Evolutionary conservation across 2,888 invertebrate species (phyloP).

Genomic region (Lasioglossum marginatum): DNA sequence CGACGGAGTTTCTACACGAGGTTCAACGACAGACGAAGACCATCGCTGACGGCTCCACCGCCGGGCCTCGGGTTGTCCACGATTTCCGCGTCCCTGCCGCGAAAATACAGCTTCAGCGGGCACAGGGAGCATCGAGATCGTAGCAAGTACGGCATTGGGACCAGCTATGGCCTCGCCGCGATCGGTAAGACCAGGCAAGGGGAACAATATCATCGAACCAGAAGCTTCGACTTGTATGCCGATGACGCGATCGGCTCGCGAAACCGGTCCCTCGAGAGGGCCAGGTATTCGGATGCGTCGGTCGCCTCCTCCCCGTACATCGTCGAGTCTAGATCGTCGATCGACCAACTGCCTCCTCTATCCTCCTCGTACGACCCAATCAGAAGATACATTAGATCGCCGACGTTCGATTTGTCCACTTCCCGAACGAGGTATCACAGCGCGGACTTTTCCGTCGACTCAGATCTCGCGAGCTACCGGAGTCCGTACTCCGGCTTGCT

Average conservation of each 20-base stretch:
- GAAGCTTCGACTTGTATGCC: constrained; percentile 27
- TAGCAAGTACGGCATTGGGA: not conserved
- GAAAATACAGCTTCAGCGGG: constrained; percentile 83
- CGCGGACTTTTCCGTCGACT: constrained; percentile 73
- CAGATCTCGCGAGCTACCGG: constrained; percentile 69
- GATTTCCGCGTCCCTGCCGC: constrained; percentile 83
- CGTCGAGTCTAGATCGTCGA: constrained; percentile 73
- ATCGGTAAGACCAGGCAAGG: not conserved
- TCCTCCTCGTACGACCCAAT: constrained; percentile 77
- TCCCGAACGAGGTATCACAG: constrained; percentile 76
- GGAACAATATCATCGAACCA: not conserved
- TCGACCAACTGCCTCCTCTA: constrained; percentile 60
- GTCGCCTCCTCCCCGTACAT: constrained; percentile 5
- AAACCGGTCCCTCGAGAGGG: constrained; percentile 22
- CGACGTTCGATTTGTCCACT: constrained; percentile 71
- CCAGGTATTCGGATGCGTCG: constrained; percentile 30
- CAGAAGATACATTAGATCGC: constrained; percentile 76
- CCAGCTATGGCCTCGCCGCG: not conserved
- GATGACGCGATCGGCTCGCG: constrained; percentile 11
- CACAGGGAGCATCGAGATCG: constrained; percentile 65
- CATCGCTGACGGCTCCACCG: constrained; percentile 88
- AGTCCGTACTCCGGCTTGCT: constrained; percentile 61
- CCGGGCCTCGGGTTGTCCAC: constrained; percentile 71
- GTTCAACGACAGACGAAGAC: constrained; percentile 93
- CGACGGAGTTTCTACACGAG: constrained; percentile 95